Evolutionary conservation across 2,113 vertebrate genomes (phyloP).

Genomic region (Zosterops pallidus): DNA sequence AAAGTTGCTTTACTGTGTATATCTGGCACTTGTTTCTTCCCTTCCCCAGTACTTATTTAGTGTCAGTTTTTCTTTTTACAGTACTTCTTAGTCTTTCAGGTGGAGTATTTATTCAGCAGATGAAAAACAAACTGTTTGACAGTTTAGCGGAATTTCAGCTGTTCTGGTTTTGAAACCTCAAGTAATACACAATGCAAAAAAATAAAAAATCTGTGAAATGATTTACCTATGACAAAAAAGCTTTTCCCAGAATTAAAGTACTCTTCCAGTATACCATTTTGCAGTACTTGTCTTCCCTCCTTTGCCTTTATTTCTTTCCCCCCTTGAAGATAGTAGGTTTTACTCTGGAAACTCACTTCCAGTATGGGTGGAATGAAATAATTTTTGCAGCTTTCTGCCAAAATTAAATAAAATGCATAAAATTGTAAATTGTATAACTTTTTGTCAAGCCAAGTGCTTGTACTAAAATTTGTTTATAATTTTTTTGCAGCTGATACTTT

Average conservation of each 20-base stretch:
- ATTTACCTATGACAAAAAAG: neutral
- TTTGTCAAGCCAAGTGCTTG: neutral
- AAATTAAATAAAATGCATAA: neutral
- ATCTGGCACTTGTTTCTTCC: neutral
- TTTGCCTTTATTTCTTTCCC: neutral
- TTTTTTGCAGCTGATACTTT: neutral
- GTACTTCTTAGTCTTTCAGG: neutral
- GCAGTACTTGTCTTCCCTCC: neutral
- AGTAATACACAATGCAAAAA: neutral
- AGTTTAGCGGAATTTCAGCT: constrained; percentile 15
- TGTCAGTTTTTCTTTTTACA: neutral
- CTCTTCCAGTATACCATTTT: neutral
- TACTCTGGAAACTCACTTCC: neutral
- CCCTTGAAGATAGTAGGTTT: neutral
- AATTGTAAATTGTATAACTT: neutral
- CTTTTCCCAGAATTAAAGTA: neutral
- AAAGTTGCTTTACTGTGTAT: neutral
- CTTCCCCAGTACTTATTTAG: neutral
- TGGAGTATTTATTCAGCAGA: neutral
- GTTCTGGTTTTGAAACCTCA: neutral
- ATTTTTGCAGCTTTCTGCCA: neutral
- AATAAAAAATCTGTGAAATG: neutral
- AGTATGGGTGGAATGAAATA: neutral
- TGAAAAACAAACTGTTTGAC: neutral
- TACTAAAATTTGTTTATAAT: neutral